A percentile compares a stretch with the other conserved stretches of the same genome.
Conservation (phyloP, 2,888 invertebrate genomes). For the Philonicus albiceps region DNA sequence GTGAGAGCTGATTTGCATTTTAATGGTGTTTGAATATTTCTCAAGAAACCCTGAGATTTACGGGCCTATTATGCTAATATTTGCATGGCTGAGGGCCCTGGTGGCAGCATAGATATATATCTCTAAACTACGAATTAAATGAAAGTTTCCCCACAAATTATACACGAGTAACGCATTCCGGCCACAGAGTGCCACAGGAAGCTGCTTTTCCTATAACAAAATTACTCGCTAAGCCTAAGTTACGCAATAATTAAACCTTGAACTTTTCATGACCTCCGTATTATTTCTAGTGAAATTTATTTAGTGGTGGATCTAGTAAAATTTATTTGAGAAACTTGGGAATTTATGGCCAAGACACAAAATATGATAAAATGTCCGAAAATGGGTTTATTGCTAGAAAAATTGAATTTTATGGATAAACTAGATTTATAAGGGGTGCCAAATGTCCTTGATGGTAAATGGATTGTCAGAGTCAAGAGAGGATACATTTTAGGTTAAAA, state of each 20-base stretch:
- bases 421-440: not conserved
- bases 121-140: not conserved
- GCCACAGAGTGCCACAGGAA: not conserved
- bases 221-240: not conserved
- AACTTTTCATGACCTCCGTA: not conserved
- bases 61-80: slow-evolving; percentile 17
- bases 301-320: not conserved
- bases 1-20: slow-evolving; percentile 30
- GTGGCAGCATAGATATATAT: not conserved
- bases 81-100: not conserved
- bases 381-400: not conserved
- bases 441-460: not conserved
- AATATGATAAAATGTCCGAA: not conserved
- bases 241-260: not conserved
- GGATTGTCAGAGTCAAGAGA: not conserved
- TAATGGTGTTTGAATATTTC: slow-evolving; percentile 28
- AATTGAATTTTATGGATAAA: not conserved
- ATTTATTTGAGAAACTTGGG: not conserved
- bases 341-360: not conserved
- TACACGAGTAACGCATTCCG: not conserved
- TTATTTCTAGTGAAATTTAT: not conserved
- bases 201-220: not conserved
- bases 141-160: not conserved
- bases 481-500: not conserved
- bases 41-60: not conserved